Evolutionary conservation across 2,797 vertebrate species (phyloP).

Genomic region (Thripadectes ignobilis): DNA sequence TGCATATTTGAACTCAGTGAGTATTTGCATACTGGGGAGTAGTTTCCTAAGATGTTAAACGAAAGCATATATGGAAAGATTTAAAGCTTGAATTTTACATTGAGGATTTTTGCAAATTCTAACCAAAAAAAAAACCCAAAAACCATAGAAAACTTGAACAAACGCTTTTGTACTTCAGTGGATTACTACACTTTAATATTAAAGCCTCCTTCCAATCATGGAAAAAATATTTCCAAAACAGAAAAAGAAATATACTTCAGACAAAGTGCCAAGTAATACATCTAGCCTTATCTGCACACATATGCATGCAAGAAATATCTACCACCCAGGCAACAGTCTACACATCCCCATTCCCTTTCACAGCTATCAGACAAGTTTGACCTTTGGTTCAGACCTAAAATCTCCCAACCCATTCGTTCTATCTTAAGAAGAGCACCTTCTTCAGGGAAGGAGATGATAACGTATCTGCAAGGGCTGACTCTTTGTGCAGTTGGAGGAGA

Average conservation of each 20-base stretch:
- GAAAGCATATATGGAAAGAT: not conserved
- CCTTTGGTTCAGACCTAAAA: constrained; percentile 48
- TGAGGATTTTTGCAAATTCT: not conserved
- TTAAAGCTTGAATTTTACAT: not conserved
- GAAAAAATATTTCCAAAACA: not conserved
- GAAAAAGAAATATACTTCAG: not conserved
- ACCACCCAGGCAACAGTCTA: constrained; percentile 21
- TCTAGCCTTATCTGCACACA: constrained; percentile 28
- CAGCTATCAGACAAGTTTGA: constrained; percentile 49
- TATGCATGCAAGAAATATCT: constrained; percentile 15
- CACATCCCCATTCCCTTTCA: not conserved
- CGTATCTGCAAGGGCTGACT: constrained; percentile 53
- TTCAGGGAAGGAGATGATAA: constrained; percentile 44
- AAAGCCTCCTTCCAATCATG: not conserved
- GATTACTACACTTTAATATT: not conserved
- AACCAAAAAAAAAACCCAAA: not conserved
- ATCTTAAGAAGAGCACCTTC: constrained; percentile 23
- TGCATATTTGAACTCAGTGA: not conserved
- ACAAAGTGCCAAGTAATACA: not conserved
- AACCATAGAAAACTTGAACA: not conserved
- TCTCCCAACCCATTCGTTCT: constrained; percentile 45
- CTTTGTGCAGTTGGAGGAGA: constrained; percentile 21
- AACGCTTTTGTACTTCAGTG: not conserved
- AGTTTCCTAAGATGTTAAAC: not conserved
- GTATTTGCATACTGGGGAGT: not conserved